A percentile compares a stretch with the other conserved stretches of the same genome.
phyloP scores from a whole-genome alignment of 92 coral and sea anemone species.

The Phenganax subtilis region DNA sequence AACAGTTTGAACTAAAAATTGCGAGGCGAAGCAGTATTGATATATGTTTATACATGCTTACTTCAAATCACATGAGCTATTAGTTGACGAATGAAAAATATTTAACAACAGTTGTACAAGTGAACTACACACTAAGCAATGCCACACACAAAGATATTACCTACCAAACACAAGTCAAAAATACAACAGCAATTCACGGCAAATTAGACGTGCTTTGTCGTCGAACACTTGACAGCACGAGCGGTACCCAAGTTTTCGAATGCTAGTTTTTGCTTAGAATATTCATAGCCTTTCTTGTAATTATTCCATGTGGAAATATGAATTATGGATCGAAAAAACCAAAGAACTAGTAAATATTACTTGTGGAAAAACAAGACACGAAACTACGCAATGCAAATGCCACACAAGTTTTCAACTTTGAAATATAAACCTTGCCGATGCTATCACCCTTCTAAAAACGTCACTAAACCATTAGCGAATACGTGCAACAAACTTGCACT shows the following conservation, averaged over 20 bases:
- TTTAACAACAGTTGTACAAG: background rate
- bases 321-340: constrained; percentile 40
- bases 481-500: background rate
- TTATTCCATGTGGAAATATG: constrained; percentile 44
- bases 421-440: background rate
- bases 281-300: constrained; percentile 27
- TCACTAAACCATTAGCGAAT: background rate
- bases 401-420: background rate
- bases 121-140: background rate
- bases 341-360: constrained; percentile 20
- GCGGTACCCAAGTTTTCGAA: background rate
- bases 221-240: background rate
- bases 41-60: background rate
- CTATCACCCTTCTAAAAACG: background rate
- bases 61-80: background rate
- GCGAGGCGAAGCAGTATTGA: constrained; percentile 3
- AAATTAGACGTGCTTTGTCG: background rate
- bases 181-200: background rate
- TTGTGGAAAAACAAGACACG: background rate
- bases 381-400: constrained; percentile 8
- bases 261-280: constrained; percentile 11
- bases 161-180: background rate
- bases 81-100: background rate
- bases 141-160: background rate
- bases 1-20: background rate